Evolutionary conservation across 2,113 vertebrate genomes (phyloP).

Genomic region (Siphamia tubifer): DNA sequence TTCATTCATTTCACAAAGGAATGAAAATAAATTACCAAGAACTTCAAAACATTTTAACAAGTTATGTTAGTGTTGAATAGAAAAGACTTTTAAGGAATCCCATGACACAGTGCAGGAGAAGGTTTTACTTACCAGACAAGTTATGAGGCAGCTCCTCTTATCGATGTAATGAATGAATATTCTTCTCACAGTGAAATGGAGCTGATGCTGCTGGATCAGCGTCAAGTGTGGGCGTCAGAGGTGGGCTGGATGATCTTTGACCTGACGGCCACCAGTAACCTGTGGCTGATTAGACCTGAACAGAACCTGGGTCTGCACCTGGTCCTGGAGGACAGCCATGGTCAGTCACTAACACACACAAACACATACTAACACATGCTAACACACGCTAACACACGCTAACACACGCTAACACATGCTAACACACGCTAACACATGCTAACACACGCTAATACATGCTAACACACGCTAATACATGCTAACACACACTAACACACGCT

Average conservation of each 20-base stretch:
- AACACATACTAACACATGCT: no score
- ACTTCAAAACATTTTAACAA: neutral
- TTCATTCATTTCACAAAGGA: neutral
- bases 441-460: no score
- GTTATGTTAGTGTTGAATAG: neutral
- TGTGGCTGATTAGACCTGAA: slow-evolving; percentile 90
- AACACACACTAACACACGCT: no score
- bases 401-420: no score
- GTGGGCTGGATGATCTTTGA: slow-evolving; percentile 97
- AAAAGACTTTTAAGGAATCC: neutral
- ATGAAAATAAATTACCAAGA: slow-evolving; percentile 2
- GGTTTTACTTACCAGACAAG: no score
- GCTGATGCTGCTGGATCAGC: slow-evolving; percentile 88
- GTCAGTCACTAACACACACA: slow-evolving; percentile 82
- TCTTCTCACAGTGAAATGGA: slow-evolving; percentile 83
- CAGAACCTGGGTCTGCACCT: slow-evolving; percentile 93
- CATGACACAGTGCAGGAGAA: no score
- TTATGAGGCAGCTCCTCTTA: no score
- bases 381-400: no score
- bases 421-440: no score
- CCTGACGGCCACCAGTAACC: slow-evolving; percentile 91
- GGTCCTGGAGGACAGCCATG: slow-evolving; percentile 84
- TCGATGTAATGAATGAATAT: neutral
- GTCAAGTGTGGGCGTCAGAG: slow-evolving; percentile 90
- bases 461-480: no score